These are phyloP conservation scores for Scleropages formosus DNA, from an alignment of 2,797 vertebrate genomes.

Conservation along the genomic window DNA sequence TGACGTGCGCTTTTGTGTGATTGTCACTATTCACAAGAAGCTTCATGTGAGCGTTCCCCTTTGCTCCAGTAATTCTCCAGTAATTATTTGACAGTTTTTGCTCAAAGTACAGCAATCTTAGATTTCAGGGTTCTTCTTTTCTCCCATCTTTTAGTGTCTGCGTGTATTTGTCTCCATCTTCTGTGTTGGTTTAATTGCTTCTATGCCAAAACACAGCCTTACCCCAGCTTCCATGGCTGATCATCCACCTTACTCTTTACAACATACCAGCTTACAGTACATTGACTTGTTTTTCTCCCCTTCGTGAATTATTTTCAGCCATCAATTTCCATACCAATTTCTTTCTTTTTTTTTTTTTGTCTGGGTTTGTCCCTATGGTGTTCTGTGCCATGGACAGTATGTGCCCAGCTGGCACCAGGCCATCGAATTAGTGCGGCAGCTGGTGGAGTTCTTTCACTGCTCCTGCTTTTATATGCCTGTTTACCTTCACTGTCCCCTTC, in stretches of 20 bases:
- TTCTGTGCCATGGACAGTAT: too few species aligned
- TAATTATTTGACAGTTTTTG: too few species aligned
- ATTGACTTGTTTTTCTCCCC: not conserved
- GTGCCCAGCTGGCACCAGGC: too few species aligned
- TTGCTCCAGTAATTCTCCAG: too few species aligned
- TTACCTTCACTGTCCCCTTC: constrained; percentile 56
- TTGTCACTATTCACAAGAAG: too few species aligned
- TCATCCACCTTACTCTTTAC: constrained; percentile 55
- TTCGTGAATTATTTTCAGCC: not conserved
- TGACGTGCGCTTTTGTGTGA: too few species aligned
- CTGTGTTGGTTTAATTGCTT: constrained; percentile 89
- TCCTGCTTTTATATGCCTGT: constrained; percentile 34
- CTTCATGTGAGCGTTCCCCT: too few species aligned
- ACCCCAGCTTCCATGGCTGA: constrained; percentile 76
- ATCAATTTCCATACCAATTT: constrained; percentile 10
- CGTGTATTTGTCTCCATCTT: constrained; percentile 66
- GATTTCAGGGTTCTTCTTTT: too few species aligned
- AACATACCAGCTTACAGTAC: not conserved
- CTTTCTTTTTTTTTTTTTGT: constrained; percentile 1
- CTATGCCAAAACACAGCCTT: constrained; percentile 75
- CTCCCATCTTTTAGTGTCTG: constrained; percentile 53
- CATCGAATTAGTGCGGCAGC: not conserved
- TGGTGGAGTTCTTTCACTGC: not conserved
- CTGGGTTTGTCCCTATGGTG: not conserved
- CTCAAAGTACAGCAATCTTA: too few species aligned